phyloP scores from a whole-genome alignment of 2,888 invertebrate genomes.

The Teleogryllus oceanicus region DNA sequence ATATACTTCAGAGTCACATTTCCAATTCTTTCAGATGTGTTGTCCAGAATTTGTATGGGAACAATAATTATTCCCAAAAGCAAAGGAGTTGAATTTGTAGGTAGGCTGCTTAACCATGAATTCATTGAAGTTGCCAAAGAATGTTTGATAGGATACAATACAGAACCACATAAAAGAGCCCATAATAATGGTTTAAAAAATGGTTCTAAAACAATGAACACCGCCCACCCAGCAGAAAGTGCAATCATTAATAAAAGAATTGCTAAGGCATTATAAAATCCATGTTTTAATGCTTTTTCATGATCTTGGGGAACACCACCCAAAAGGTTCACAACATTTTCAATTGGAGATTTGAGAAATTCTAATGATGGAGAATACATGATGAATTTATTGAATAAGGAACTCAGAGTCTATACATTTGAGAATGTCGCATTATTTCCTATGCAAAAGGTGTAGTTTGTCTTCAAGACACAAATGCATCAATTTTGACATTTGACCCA shows the following conservation, averaged over 20 bases:
- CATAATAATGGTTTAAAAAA: constrained; percentile 92
- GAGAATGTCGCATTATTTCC: too few species aligned
- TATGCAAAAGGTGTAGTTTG: too few species aligned
- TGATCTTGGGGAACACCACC: constrained; percentile 67
- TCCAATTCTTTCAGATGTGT: constrained; percentile 70
- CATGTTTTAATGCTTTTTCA: constrained; percentile 86
- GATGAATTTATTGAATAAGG: not conserved
- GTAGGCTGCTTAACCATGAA: constrained; percentile 72
- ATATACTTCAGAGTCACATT: constrained; percentile 65
- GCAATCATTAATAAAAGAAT: constrained; percentile 67
- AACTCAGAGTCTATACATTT: too few species aligned
- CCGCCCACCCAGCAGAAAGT: constrained; percentile 67
- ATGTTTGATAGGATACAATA: constrained; percentile 91
- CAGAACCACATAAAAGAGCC: constrained; percentile 95
- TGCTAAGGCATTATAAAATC: constrained; percentile 86
- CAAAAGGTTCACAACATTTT: constrained; percentile 66
- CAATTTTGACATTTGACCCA: too few species aligned
- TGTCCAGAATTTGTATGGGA: constrained; percentile 74
- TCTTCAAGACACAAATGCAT: too few species aligned
- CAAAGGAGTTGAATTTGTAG: constrained; percentile 64
- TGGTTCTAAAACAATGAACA: constrained; percentile 82
- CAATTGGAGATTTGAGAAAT: constrained; percentile 52
- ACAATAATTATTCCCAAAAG: constrained; percentile 58
- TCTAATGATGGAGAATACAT: constrained; percentile 31
- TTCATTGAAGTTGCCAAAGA: constrained; percentile 70